Percentiles rank a stretch among this genome's conserved stretches.
These are phyloP conservation scores for Leptinotarsa lineolata DNA, from an alignment of 1,140 invertebrate species.

Conservation along the genomic window DNA sequence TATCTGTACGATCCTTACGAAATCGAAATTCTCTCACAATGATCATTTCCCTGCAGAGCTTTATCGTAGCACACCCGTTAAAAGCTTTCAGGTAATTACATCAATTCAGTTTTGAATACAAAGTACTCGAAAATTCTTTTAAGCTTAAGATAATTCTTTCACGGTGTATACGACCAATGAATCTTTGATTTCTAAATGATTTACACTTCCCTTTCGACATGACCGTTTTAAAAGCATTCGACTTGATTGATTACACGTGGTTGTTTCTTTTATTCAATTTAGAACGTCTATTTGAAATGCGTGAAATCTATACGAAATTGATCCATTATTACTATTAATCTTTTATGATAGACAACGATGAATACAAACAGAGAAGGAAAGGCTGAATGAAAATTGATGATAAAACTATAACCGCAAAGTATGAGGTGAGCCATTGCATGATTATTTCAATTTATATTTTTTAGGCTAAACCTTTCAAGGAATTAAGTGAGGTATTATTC, in stretches of 20 bases:
- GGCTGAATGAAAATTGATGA: too few species aligned
- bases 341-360: too few species aligned
- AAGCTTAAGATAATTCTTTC: slow-evolving; percentile 15
- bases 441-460: too few species aligned
- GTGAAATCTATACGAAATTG: background rate
- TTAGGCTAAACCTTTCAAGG: too few species aligned
- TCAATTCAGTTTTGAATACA: slow-evolving; percentile 2
- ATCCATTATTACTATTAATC: background rate
- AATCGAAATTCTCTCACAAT: background rate
- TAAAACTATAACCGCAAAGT: too few species aligned
- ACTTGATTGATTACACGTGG: background rate
- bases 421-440: too few species aligned
- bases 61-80: slow-evolving; percentile 1
- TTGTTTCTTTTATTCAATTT: slow-evolving; percentile 6
- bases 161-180: slow-evolving; percentile 16
- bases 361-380: too few species aligned
- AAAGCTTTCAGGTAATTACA: slow-evolving; percentile 18
- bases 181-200: slow-evolving; percentile 14
- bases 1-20: background rate
- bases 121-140: slow-evolving; percentile 16
- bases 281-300: too few species aligned
- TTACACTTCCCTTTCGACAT: background rate
- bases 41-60: background rate
- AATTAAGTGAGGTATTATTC: too few species aligned
- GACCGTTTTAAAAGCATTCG: slow-evolving; percentile 3